Conservation (phyloP, 1,140 invertebrate genomes). For the Drosophila neocordata region DNA sequence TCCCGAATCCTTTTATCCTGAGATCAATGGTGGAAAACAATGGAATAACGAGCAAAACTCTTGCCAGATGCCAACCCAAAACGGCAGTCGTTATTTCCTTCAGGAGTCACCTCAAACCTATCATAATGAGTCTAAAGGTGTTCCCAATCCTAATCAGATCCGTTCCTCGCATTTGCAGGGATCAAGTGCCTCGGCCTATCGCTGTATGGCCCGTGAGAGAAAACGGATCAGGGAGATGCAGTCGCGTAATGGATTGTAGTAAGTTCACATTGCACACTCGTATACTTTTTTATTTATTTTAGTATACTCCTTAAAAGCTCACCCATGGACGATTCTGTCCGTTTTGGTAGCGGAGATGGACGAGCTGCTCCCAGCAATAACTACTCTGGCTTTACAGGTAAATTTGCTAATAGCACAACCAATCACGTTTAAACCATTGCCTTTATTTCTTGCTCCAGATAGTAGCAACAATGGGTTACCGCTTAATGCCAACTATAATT, state of each 20-base stretch:
- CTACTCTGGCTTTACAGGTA: constrained; percentile 7
- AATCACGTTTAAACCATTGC: not conserved
- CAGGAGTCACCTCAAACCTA: not conserved
- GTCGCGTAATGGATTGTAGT: constrained; percentile 54
- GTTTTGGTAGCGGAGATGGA: constrained; percentile 26
- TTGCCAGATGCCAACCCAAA: not conserved
- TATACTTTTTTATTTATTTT: no score
- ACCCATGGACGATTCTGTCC: constrained; percentile 19
- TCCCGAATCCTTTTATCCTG: constrained; percentile 38
- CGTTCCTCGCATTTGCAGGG: not conserved
- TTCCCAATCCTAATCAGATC: not conserved
- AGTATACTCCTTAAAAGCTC: constrained; percentile 8
- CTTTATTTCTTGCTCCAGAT: not conserved
- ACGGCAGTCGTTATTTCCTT: not conserved
- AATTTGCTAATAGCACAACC: no score
- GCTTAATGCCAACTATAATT: not conserved
- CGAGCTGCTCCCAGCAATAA: not conserved
- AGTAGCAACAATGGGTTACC: not conserved
- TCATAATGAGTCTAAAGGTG: constrained; percentile 16
- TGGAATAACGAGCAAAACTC: not conserved
- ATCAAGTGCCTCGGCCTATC: constrained; percentile 31
- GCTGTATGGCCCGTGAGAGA: constrained; percentile 8
- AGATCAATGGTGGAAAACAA: constrained; percentile 11
- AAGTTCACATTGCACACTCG: no score
- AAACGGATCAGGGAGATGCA: constrained; percentile 36